Evolutionary conservation across 2,113 vertebrate genomes (phyloP), one percentile per base, ranked within the genome.

Genomic region (Myotis davidii): DNA sequence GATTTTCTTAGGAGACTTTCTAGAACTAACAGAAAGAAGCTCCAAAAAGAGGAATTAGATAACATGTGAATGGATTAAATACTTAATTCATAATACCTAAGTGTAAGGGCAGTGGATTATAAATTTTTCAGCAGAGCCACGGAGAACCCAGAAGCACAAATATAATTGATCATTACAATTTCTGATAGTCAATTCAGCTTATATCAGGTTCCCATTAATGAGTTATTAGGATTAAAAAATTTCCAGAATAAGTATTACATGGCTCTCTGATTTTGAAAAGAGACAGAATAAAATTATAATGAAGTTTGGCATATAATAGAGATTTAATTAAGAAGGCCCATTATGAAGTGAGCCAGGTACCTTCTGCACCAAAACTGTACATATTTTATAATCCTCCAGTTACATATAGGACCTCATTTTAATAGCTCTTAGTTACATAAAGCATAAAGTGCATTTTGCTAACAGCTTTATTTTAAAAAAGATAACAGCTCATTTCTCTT

Each of bases 211-310:
- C n/a, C 45, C 25, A 76, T 70, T 82, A 94, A 95, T 96, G 52
- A 94, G 34, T 95, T 95, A 88, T 70, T 96, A 94, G 77, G 48
- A 87, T 84, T 90, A 20, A 42, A 65, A 95, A 88, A 50, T 86
- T 89, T 97, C 32, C 25, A 77, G 77, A 95, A 95, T 73, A 13
- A 94, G 29, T 76, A 67, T 86, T 32, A 86, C 83, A 89, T 85
- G 77, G 29, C 25, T 91, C 91, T 90, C 59, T 81, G 72, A 91
- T 87, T 96, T 39, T 74, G 72, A 89, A 78, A 76, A 88, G 74
- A 84, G 34, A 70, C 27, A 95, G 69, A 97, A 87, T 95, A 92
- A 95, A 90, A 91, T 91, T 87, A 91, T 39, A 95, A 74, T 78
- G 73, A 96, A 76, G 39, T 17, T 84, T 94, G 13, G 18, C 34